phyloP scores from a whole-genome alignment of 2,797 vertebrate species.

The Myoxocephalus aenaeus region DNA sequence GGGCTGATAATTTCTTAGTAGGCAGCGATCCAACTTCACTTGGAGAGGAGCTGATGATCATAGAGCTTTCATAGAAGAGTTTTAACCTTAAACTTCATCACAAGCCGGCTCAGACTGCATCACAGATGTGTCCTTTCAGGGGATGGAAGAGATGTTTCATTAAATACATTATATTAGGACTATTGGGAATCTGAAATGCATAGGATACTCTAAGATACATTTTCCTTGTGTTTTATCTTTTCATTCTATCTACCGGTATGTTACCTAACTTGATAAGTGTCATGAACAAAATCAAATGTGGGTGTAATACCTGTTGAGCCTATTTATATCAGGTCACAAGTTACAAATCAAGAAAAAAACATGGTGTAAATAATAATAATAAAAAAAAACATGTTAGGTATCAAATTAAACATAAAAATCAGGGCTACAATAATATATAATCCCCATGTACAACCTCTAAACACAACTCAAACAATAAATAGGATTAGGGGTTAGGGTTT shows the following conservation, averaged over 20 bases:
- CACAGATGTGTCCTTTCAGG: slow-evolving; percentile 8
- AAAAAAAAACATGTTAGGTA: no score
- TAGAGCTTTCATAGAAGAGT: slow-evolving; percentile 24
- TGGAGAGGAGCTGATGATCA: slow-evolving; percentile 45
- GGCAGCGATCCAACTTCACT: slow-evolving; percentile 53
- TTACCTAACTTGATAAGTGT: not conserved
- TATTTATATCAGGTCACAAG: no score
- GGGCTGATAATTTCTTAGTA: slow-evolving; percentile 70
- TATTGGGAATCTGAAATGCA: slow-evolving; percentile 2
- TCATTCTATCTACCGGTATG: not conserved
- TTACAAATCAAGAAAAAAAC: no score
- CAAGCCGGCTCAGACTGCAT: slow-evolving; percentile 11
- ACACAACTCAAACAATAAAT: no score
- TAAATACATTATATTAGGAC: not conserved
- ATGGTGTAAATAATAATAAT: no score
- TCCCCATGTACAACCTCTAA: no score
- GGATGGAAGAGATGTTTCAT: not conserved
- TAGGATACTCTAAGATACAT: not conserved
- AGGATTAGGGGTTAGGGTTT: no score
- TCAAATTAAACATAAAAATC: no score
- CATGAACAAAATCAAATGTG: not conserved
- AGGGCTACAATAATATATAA: no score
- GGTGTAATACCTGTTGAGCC: not conserved
- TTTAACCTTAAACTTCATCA: slow-evolving; percentile 35
- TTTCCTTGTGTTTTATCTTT: not conserved